These are phyloP conservation scores for Helicorthomorpha holstii DNA, from an alignment of 1,140 invertebrate genomes.

Conservation along the genomic window DNA sequence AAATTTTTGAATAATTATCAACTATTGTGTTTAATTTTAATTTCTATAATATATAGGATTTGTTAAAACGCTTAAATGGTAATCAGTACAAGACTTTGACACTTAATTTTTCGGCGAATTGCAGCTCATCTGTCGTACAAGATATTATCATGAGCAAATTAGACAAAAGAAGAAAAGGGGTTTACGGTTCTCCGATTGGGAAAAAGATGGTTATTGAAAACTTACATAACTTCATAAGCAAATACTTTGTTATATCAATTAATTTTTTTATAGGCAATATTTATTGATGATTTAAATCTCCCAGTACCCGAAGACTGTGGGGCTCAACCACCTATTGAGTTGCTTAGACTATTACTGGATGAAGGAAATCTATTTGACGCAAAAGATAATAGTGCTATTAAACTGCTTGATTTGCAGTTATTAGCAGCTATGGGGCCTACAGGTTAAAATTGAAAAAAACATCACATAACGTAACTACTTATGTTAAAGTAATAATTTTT, in stretches of 20 bases:
- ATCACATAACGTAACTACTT: background rate
- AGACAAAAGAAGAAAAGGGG: conserved; percentile 81
- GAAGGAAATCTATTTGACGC: conserved; percentile 81
- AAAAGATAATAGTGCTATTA: conserved; percentile 67
- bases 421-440: conserved; percentile 78
- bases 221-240: background rate
- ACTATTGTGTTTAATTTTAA: background rate
- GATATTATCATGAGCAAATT: conserved; percentile 90
- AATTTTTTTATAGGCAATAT: conserved; percentile 46
- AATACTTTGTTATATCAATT: background rate
- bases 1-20: background rate
- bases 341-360: conserved; percentile 77
- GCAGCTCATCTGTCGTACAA: conserved; percentile 80
- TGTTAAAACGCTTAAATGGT: conserved; percentile 58
- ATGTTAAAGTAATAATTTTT: background rate
- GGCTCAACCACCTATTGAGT: conserved; percentile 79
- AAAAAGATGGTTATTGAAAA: conserved; percentile 38
- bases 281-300: conserved; percentile 91
- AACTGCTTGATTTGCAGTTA: conserved; percentile 70
- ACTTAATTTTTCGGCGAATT: conserved; percentile 86
- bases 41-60: conserved; percentile 38
- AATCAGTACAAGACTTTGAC: conserved; percentile 66
- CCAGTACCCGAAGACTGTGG: conserved; percentile 70
- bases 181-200: conserved; percentile 80
- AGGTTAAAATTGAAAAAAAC: conserved; percentile 16